phyloP scores from a whole-genome alignment of 2,888 invertebrate genomes.

The Bombylius discolor region DNA sequence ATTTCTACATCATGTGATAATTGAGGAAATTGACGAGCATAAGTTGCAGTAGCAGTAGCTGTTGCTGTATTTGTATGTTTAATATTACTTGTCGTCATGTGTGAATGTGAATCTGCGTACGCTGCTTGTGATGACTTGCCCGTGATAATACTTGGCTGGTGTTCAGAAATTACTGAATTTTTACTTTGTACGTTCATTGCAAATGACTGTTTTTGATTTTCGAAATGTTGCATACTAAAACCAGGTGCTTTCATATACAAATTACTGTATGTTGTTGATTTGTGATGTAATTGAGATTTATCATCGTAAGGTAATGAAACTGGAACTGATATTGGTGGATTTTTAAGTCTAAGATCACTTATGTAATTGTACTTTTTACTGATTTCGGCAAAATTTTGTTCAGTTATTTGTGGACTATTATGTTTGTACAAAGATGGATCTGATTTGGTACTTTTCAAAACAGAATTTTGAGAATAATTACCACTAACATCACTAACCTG shows the following conservation, averaged over 20 bases:
- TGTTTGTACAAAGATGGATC: conserved; percentile 6
- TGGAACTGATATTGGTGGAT: conserved; percentile 5
- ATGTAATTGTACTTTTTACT: conserved; percentile 17
- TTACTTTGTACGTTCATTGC: not conserved
- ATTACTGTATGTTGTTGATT: conserved; percentile 6
- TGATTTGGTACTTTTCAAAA: conserved; percentile 6
- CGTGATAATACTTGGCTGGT: not conserved
- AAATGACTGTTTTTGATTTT: not conserved
- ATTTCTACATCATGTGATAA: conserved; percentile 14
- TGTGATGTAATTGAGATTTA: not conserved
- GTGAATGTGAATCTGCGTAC: not conserved
- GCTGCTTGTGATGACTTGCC: not conserved
- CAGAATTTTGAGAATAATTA: not conserved
- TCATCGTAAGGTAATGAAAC: not conserved
- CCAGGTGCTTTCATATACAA: conserved; percentile 15
- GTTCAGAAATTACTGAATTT: not conserved
- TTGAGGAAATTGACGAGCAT: conserved; percentile 10
- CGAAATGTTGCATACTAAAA: conserved; percentile 12
- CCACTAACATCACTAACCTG: not conserved
- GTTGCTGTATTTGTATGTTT: not conserved
- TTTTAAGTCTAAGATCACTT: conserved; percentile 17
- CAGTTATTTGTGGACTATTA: conserved; percentile 8
- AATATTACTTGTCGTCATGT: not conserved
- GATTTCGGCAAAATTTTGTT: conserved; percentile 17
- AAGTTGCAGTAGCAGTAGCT: not conserved